phyloP scores from a whole-genome alignment of 2,113 vertebrate species.

The Microtus oregoni region DNA sequence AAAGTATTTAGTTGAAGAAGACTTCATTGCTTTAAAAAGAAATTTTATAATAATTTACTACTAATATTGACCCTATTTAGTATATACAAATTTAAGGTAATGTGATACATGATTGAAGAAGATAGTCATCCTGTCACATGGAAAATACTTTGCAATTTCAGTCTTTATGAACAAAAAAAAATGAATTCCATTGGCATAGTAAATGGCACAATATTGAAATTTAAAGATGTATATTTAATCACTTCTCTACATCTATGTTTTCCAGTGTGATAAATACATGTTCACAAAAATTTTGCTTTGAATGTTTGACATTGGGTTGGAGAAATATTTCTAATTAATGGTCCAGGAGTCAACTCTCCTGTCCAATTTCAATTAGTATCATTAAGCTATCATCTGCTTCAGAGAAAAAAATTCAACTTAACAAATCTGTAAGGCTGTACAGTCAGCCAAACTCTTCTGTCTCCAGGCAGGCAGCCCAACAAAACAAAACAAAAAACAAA shows the following conservation, averaged over 20 bases:
- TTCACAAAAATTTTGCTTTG: background rate
- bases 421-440: conserved; percentile 63
- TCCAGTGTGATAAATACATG: background rate
- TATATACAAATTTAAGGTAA: background rate
- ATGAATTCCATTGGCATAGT: background rate
- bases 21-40: conserved; percentile 42
- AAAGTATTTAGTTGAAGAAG: conserved; percentile 21
- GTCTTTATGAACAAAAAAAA: background rate
- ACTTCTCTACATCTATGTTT: background rate
- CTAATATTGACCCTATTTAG: background rate
- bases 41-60: background rate
- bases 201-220: background rate
- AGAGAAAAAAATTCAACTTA: conserved; percentile 60
- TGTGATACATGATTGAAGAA: background rate
- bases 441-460: conserved; percentile 73
- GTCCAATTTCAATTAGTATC: conserved; percentile 58
- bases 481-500: conserved; percentile 52
- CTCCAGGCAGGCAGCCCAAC: conserved; percentile 80
- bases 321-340: conserved; percentile 52
- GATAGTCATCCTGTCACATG: background rate
- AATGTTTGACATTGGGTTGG: background rate
- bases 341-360: conserved; percentile 17
- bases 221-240: background rate
- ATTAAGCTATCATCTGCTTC: conserved; percentile 74
- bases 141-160: background rate